These are phyloP conservation scores for Sprattus sprattus DNA, from an alignment of 2,113 vertebrate genomes.

Conservation along the genomic window DNA sequence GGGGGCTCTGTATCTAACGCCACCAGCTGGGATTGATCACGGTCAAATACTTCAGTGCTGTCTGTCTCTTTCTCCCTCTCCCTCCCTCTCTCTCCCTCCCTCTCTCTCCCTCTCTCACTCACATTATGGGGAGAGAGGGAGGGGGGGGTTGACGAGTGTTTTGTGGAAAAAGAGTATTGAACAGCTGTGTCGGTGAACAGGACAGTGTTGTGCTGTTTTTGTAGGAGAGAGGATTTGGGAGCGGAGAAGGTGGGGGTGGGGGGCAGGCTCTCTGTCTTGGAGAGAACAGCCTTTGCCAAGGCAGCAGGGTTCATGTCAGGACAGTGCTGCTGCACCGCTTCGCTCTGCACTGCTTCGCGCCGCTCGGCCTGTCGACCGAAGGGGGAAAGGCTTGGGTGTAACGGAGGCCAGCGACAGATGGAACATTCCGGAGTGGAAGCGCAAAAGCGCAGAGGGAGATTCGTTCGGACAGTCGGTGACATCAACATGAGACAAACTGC, in stretches of 20 bases:
- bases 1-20: neutral
- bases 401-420: slow-evolving; percentile 58
- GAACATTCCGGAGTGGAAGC: slow-evolving; percentile 54
- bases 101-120: slow-evolving; percentile 4
- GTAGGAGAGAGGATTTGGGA: neutral
- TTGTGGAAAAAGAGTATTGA: neutral
- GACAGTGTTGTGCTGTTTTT: neutral
- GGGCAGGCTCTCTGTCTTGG: slow-evolving; percentile 3
- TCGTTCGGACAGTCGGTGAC: neutral
- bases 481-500: neutral
- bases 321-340: slow-evolving; percentile 43
- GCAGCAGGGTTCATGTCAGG: slow-evolving; percentile 67
- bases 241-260: neutral
- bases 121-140: neutral
- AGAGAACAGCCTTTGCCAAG: slow-evolving; percentile 45
- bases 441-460: slow-evolving; percentile 31
- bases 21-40: neutral
- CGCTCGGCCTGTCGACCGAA: slow-evolving; percentile 37
- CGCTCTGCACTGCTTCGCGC: slow-evolving; percentile 30
- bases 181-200: neutral
- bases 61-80: neutral
- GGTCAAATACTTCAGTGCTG: neutral
- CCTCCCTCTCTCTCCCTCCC: neutral
- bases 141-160: neutral
- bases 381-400: slow-evolving; percentile 52